Evolutionary conservation across 92 coral and sea anemone species (phyloP), one percentile per base, ranked within the genome.

Genomic region (Isaurus tuberculatus): DNA sequence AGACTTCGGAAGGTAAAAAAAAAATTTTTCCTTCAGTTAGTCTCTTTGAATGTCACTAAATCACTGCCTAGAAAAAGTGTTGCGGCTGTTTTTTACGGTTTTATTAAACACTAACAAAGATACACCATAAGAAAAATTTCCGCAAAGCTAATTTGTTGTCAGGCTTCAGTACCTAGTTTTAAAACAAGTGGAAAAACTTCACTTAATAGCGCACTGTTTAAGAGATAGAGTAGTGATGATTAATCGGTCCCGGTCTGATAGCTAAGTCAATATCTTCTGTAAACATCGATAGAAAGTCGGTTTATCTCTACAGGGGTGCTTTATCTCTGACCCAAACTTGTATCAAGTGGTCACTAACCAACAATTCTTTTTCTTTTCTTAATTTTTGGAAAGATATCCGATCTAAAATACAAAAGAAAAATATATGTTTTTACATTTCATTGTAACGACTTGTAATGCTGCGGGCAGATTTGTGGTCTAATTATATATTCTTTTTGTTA

Each of bases 1-100:
- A 92, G 86, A 78, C 73, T 49, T 34, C 70, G 1, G 85, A 83
- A 91, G 97, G 97, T 93, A 93, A 65, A 57, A 29, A 4, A 5
- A 26, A 15, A 10, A 23, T 26, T 26, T 34, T 25, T 14, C 26
- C 15, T 23, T 23, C 11, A 23, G 29, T 23, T 43, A 42, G 57
- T 44, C 27, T 51, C 46, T 58, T 77, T 77, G 82, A 77, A 77
- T 77, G 82, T 77, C 55, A 51, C 82, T 55, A 77, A 77, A 77
- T 77, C 82, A 75, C 70, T 77, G 82, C 82, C 44, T 25, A 22
- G 82, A 77, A 75, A 74, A 36, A 22, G 26, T 77, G 70, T 28
- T 26, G 36, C 22, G 55, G 4, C 23, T 42, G 22, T n/a, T 40
- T 57, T 37, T 36, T n/a, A 55, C 34, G 20, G 64, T 58, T 23